Evolutionary conservation across 2,888 invertebrate genomes (phyloP).

Genomic region (Lagria hirta): DNA sequence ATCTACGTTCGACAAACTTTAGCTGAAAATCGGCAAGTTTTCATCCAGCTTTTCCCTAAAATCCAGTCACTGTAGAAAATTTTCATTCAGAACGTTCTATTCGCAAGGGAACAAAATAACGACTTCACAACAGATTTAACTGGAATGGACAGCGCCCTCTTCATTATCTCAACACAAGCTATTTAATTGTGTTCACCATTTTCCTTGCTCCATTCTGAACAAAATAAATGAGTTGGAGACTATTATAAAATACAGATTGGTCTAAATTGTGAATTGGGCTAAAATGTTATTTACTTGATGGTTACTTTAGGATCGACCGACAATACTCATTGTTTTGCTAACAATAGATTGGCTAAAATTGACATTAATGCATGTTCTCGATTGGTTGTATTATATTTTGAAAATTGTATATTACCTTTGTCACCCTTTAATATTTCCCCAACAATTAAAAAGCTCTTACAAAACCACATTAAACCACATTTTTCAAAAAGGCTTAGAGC

Average conservation of each 20-base stretch:
- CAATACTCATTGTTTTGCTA: slow-evolving; percentile 47
- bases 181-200: slow-evolving; percentile 42
- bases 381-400: slow-evolving; percentile 44
- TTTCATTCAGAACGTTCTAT: slow-evolving; percentile 32
- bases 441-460: too few species aligned
- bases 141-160: slow-evolving; percentile 50
- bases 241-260: slow-evolving; percentile 8
- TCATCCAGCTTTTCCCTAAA: slow-evolving; percentile 1
- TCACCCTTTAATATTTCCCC: too few species aligned
- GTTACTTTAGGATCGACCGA: slow-evolving; percentile 44
- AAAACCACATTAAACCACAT: too few species aligned
- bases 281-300: slow-evolving; percentile 44
- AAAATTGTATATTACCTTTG: slow-evolving; percentile 37
- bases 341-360: slow-evolving; percentile 46
- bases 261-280: slow-evolving; percentile 37
- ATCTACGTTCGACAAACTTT: slow-evolving; percentile 4
- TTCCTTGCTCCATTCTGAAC: slow-evolving; percentile 30
- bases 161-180: slow-evolving; percentile 52
- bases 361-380: slow-evolving; percentile 49
- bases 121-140: slow-evolving; percentile 49
- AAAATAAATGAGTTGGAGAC: slow-evolving; percentile 19
- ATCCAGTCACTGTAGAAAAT: slow-evolving; percentile 23
- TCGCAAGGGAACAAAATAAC: slow-evolving; percentile 42
- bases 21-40: slow-evolving; percentile 2
- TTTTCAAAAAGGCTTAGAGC: too few species aligned